Percentiles rank a stretch among this genome's conserved stretches.
Conservation (phyloP, 2,888 invertebrate species). For the Lymantria dispar region DNA sequence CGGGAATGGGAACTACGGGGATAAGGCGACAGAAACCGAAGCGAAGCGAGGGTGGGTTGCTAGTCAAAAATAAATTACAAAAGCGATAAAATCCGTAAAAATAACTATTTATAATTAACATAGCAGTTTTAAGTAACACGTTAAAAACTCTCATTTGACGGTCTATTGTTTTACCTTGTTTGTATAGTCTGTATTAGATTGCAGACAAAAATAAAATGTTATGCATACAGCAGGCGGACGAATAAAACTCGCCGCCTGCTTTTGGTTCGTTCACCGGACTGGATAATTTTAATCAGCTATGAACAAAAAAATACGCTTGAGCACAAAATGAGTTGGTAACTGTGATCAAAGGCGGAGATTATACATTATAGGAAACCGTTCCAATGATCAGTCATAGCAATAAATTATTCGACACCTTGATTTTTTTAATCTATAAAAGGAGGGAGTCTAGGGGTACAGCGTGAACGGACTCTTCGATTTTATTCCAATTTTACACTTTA, state of each 20-base stretch:
- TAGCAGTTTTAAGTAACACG: too few relatives aligned
- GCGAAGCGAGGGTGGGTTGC: too few relatives aligned
- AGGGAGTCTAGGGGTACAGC: neutral
- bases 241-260: slow-evolving; percentile 7
- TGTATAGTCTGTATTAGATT: too few relatives aligned
- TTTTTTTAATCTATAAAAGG: slow-evolving; percentile 12
- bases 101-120: too few relatives aligned
- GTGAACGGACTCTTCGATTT: neutral
- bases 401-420: slow-evolving; percentile 8
- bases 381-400: slow-evolving; percentile 33
- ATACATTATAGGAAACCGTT: slow-evolving; percentile 34
- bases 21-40: too few relatives aligned
- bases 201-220: slow-evolving; percentile 26
- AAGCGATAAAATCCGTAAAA: too few relatives aligned
- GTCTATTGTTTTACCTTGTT: too few relatives aligned
- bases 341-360: slow-evolving; percentile 62
- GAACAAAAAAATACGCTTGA: slow-evolving; percentile 55
- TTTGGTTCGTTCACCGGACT: slow-evolving; percentile 50
- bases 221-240: slow-evolving; percentile 23
- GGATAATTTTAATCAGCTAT: slow-evolving; percentile 66
- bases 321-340: slow-evolving; percentile 64
- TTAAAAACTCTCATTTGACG: too few relatives aligned
- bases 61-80: too few relatives aligned
- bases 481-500: neutral
- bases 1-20: too few relatives aligned